Percentiles rank a stretch among this genome's conserved stretches.
Evolutionary conservation across 2,888 invertebrate species (phyloP).

Genomic region (Melanophora roralis): DNA sequence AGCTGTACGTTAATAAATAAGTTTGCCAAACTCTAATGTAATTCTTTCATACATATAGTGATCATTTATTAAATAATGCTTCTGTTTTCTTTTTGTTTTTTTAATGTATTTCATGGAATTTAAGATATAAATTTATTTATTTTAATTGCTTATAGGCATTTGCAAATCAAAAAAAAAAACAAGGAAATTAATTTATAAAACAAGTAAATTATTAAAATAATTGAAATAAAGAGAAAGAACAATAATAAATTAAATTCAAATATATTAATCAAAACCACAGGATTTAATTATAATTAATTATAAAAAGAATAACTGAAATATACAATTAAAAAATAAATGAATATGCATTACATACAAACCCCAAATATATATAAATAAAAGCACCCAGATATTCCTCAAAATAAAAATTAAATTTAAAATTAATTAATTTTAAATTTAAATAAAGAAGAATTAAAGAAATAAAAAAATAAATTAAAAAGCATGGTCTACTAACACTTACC

Average conservation of each 20-base stretch:
- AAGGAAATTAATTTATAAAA: not conserved
- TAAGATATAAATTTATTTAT: not conserved
- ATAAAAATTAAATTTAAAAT: not conserved
- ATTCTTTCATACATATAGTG: no score
- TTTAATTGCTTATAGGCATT: not conserved
- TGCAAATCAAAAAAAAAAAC: not conserved
- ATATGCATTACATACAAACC: constrained; percentile 10
- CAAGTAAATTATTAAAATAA: not conserved
- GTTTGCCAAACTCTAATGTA: no score
- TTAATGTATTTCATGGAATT: not conserved
- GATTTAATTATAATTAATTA: not conserved
- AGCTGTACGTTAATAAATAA: no score
- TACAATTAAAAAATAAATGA: not conserved
- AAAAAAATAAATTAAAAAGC: constrained; percentile 67
- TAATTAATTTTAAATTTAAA: constrained; percentile 42
- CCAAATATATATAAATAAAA: not conserved
- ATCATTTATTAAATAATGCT: not conserved
- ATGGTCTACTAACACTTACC: constrained; percentile 78
- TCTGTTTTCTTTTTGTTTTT: not conserved
- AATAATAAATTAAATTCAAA: not conserved
- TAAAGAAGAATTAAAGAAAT: constrained; percentile 54
- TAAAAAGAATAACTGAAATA: not conserved
- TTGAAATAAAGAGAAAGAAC: not conserved
- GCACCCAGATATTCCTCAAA: not conserved
- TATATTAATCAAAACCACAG: no score